Evolutionary conservation across 2,888 invertebrate genomes (phyloP), one percentile per base, ranked within the genome.

Genomic region (Thereva nobilitata): DNA sequence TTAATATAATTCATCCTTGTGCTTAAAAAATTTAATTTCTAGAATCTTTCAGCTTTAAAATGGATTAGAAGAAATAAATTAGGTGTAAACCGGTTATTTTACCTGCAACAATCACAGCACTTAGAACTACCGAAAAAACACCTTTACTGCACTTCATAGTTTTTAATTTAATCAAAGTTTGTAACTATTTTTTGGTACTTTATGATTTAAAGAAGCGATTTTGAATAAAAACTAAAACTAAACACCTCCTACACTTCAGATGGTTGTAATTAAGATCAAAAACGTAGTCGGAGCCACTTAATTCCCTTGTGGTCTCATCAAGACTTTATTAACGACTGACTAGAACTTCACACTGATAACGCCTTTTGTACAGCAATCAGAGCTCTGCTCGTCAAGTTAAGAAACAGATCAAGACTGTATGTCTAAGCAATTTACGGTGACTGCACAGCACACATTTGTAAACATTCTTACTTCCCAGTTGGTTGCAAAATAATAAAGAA

Each of bases 71-170:
- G 4, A 42, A 42, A 4, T 42, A 9, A 42, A 8, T 3, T 42
- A 8, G 3, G 2, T 42, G 4, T 7, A 42, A 59, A 47, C 34
- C 23, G 23, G 23, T 50, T 50, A 10, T 42, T 34, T 41, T 64
- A 64, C 63, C 63, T 64, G 63, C 34, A 41, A 6, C 23, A 10
- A 63, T 40, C 47, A 45, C 23, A 54, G 44, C 54, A 35, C 35
- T 3, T 37, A 65, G 38, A n/a, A 53, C 6, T 2, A 55, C 41
- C 34, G 50, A 65, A 4, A 47, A 56, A 49, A 55, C 65, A 65
- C 65, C 50, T 65, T 49, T 40, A 54, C 10, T 47, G n/a, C 4
- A 49, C 35, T 49, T 55, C 56, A 56, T 65, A 47, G 10, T 49
- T 10, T 37, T 47, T 35, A 23, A 50, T 8, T 9, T 5, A 50